phyloP scores from a whole-genome alignment of 1,140 invertebrate species.

The Drosophila arizonae region DNA sequence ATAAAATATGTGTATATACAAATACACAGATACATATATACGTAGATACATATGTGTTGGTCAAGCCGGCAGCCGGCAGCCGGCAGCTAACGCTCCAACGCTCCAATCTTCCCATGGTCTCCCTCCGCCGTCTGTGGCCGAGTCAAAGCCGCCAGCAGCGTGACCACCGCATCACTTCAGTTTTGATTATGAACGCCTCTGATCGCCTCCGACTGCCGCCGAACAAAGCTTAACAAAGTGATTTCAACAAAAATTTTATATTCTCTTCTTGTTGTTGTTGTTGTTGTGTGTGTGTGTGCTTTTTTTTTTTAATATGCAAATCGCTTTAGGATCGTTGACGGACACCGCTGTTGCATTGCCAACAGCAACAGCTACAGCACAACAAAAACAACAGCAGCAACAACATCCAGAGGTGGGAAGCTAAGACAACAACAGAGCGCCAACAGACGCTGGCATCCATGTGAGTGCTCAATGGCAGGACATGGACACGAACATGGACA shows the following conservation, averaged over 20 bases:
- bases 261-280: too few relatives aligned
- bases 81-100: constrained; percentile 6
- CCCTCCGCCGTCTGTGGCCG: neutral
- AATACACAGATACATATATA: too few relatives aligned
- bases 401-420: constrained; percentile 4
- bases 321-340: constrained; percentile 71
- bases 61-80: constrained; percentile 30
- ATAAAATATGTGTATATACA: constrained; percentile 61
- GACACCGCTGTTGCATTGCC: constrained; percentile 59
- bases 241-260: constrained; percentile 48
- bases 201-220: constrained; percentile 64
- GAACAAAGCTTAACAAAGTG: constrained; percentile 72
- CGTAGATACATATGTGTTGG: constrained; percentile 28
- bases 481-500: constrained; percentile 23
- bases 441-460: constrained; percentile 39
- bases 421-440: constrained; percentile 43
- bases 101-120: neutral
- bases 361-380: constrained; percentile 20
- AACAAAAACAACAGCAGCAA: constrained; percentile 1
- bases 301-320: constrained; percentile 62
- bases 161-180: constrained; percentile 68
- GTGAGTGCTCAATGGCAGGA: constrained; percentile 47
- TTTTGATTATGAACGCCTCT: constrained; percentile 77
- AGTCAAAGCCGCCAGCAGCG: constrained; percentile 20
- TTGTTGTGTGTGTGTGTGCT: too few relatives aligned